Base-by-base conservation (phyloP, 1,140 invertebrate genomes). In the Zaprionus inermis region DNA sequence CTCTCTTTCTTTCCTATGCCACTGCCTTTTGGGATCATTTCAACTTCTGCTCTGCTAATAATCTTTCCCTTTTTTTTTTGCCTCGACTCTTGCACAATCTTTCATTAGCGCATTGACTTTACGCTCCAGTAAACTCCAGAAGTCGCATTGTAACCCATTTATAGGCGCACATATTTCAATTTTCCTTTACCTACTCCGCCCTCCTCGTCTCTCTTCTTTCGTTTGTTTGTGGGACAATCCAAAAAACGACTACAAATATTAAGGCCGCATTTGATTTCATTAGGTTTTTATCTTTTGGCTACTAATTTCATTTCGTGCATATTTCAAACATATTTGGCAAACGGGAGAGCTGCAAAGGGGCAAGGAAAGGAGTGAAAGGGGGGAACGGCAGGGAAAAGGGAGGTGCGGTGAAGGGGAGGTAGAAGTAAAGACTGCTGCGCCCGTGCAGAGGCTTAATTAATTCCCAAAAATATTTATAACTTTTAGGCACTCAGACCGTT, bases 181-280 rank as follows among this genome's bases (percentile, higher is more conserved):
- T 88, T 83, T 75, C 76, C 24, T 28, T 66, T 77, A 20, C 16
- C 41, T n/a, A 46, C 56, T 54, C 55, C 12, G 32, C 24, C 18
- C 38, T 16, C 7, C 14, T 5, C 16, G 14, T 14, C 36, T 28
- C 36, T 38, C 1, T 38, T 44, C 36, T 67, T 57, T 44, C 6
- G 4, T 30, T 54, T 28, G 51, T 64, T 68, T 20, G 16, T 49
- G 55, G 60, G 74, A 77, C 69, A 81, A 81, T 61, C 46, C n/a
- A 55, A 59, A 49, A 73, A 81, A 64, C 70, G 81, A 65, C 58
- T 54, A 44, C 44, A 67, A 79, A 77, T 80, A 88, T 89, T 89
- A 88, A 89, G 84, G 84, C 84, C 79, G 84, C 84, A 89, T 89
- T 88, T 88, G 69, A 83, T 88, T 88, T 88, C 83, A 88, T 88